Evolutionary conservation across 2,113 vertebrate species (phyloP), one percentile per base, ranked within the genome.

Genomic region (Archilochus colubris): DNA sequence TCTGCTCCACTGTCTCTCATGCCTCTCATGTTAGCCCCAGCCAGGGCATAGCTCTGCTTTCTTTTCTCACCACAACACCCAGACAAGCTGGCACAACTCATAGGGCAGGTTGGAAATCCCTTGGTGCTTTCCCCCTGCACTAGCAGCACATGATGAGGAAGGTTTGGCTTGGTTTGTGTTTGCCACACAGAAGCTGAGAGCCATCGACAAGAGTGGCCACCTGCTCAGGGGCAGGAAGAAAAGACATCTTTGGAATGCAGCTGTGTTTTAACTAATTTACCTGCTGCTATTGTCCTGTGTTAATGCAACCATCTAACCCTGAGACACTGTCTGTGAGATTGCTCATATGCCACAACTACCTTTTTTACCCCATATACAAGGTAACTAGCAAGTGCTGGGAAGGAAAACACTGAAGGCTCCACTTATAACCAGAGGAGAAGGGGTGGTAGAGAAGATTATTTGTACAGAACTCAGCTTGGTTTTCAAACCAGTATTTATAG

Each of bases 401-500:
- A 93, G 62, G 14, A 82, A 73, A 62, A 92, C 2, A 51, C 31
- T 28, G 53, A 89, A 54, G 73, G 51, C 17, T 8, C 7, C n/a
- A 14, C 51, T 76, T 40, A 48, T 14, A 91, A 73, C 66, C 38
- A 89, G 63, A 54, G 38, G 30, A 81, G 66, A 88, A 96, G 88
- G 62, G 28, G 76, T 66, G 43, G 44, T 59, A 74, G 61, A 88
- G 48, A 82, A 44, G 88, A 97, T 95, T 95, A 95, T 93, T 97
- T 97, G 92, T 90, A 96, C 79, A 87, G 86, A 97, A 97, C 89
- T 97, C 77, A 96, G 89, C 72, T 74, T 91, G 80, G 87, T 88
- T 97, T 97, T 97, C 94, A 97, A 97, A 97, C 94, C 70, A 81
- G 68, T 95, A 96, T 97, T 98, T 98, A 97, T 86, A 94, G 93